Percentiles rank a stretch among this genome's conserved stretches.
phyloP scores from a whole-genome alignment of 2,888 invertebrate species.

The Caenorhabditis panamensis region DNA sequence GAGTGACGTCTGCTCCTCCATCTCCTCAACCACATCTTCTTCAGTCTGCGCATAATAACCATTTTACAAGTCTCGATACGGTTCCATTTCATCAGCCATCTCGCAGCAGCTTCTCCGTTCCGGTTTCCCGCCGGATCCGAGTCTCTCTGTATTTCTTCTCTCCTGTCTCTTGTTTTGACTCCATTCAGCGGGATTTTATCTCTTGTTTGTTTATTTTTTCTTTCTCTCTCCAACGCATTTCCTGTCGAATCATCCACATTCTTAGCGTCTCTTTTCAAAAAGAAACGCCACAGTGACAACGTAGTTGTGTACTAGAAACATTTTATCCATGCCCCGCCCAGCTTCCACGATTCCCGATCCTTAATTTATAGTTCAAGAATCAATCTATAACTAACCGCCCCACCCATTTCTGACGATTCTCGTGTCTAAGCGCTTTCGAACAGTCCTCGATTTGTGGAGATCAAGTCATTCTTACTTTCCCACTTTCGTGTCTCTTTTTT shows the following conservation, averaged over 20 bases:
- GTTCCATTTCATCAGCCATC: slow-evolving; percentile 57
- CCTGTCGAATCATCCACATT: slow-evolving; percentile 20
- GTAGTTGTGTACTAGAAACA: slow-evolving; percentile 52
- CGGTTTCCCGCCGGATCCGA: background rate
- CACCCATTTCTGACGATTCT: slow-evolving; percentile 55
- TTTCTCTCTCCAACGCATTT: slow-evolving; percentile 39
- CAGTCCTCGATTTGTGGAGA: slow-evolving; percentile 33
- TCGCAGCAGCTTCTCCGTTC: slow-evolving; percentile 42
- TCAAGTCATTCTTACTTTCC: slow-evolving; percentile 18
- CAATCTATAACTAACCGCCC: slow-evolving; percentile 25
- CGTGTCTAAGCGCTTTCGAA: slow-evolving; percentile 64
- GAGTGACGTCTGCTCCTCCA: slow-evolving; percentile 4
- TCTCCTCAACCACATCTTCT: slow-evolving; percentile 3
- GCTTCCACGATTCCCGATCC: background rate
- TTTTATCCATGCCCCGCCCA: slow-evolving; percentile 7
- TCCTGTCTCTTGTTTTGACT: slow-evolving; percentile 58
- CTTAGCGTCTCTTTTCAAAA: slow-evolving; percentile 1
- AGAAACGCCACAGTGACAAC: slow-evolving; percentile 27
- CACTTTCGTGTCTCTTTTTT: slow-evolving; percentile 25
- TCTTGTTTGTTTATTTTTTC: slow-evolving; percentile 44
- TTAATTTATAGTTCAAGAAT: slow-evolving; percentile 51
- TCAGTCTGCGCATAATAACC: slow-evolving; percentile 57
- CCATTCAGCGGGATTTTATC: slow-evolving; percentile 42
- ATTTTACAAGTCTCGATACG: slow-evolving; percentile 66
- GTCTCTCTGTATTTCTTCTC: slow-evolving; percentile 42